These are phyloP conservation scores for Drosophila saltans DNA, from an alignment of 1,140 invertebrate species.

Conservation along the genomic window DNA sequence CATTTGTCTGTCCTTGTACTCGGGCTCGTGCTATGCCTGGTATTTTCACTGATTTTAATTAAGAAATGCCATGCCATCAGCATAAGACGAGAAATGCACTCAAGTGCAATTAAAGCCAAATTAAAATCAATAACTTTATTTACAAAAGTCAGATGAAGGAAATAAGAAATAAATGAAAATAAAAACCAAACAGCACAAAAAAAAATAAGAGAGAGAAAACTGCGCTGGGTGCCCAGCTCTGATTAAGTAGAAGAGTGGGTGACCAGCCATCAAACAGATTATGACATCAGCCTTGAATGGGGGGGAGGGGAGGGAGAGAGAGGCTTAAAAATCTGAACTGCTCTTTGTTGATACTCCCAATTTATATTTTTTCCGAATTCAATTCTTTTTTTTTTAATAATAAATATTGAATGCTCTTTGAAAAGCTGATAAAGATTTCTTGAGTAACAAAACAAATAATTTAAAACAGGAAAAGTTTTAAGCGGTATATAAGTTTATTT, in stretches of 20 bases:
- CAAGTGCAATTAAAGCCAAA: constrained; percentile 78
- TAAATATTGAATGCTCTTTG: not conserved
- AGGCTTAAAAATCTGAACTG: constrained; percentile 22
- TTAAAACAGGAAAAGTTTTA: too few relatives aligned
- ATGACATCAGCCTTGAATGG: constrained; percentile 46
- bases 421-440: too few relatives aligned
- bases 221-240: constrained; percentile 5
- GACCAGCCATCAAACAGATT: constrained; percentile 69
- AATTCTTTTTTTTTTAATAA: not conserved
- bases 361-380: constrained; percentile 53
- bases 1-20: constrained; percentile 1
- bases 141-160: constrained; percentile 18
- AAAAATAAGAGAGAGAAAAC: constrained; percentile 38
- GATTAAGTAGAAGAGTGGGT: constrained; percentile 5
- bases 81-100: constrained; percentile 60
- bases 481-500: too few relatives aligned
- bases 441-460: too few relatives aligned
- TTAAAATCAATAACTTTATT: constrained; percentile 79
- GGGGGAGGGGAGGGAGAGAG: too few relatives aligned
- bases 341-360: constrained; percentile 67
- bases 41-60: constrained; percentile 72
- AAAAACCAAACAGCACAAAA: not conserved
- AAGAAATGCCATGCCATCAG: constrained; percentile 63
- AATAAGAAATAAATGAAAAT: too few relatives aligned
- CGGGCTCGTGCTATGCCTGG: constrained; percentile 4